phyloP scores from a whole-genome alignment of 2,113 vertebrate species.

The Lamprotornis superbus region DNA sequence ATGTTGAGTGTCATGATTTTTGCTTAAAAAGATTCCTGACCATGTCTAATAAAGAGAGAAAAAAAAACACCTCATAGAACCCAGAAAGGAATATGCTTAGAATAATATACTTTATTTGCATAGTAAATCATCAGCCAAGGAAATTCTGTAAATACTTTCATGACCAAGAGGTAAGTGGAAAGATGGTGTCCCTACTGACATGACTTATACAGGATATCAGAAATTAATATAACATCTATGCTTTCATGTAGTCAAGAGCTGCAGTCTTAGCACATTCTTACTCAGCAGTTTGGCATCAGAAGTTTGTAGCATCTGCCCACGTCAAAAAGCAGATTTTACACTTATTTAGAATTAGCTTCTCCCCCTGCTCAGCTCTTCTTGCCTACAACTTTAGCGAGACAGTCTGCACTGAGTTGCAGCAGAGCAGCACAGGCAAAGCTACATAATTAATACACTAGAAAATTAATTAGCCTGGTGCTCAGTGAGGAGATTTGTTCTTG shows the following conservation, averaged over 20 bases:
- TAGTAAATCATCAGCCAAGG: not conserved
- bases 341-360: not conserved
- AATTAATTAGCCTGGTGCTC: slow-evolving; percentile 47
- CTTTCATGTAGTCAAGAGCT: not conserved
- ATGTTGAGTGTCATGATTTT: not conserved
- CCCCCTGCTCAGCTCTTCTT: not conserved
- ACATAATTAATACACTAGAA: slow-evolving; percentile 43
- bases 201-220: not conserved
- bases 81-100: not conserved
- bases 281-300: not conserved
- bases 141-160: not conserved
- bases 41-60: not conserved
- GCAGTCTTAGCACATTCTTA: not conserved
- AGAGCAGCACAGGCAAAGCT: not conserved
- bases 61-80: not conserved
- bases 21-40: not conserved
- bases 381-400: not conserved
- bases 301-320: not conserved
- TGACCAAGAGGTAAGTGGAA: not conserved
- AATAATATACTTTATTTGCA: not conserved
- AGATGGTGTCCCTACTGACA: not conserved
- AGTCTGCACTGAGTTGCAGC: not conserved
- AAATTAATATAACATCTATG: not conserved
- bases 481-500: not conserved
- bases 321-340: not conserved